Evolutionary conservation across 2,113 vertebrate species (phyloP), one percentile per base, ranked within the genome.

Genomic region (Sander vitreus): DNA sequence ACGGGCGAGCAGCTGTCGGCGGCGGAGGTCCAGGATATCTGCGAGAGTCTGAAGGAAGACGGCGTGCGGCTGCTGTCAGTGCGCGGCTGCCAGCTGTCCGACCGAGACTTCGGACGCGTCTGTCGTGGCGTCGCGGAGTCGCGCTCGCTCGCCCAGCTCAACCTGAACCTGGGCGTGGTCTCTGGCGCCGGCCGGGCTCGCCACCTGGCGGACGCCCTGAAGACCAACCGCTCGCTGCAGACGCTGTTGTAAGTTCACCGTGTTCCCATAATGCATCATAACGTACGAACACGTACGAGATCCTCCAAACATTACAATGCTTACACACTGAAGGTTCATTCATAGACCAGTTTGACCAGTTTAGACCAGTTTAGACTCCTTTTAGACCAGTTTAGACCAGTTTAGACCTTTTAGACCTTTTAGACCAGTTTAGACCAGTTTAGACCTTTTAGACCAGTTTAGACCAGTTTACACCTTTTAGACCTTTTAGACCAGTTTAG

Each of bases 121-220:
- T 98, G 98, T 89, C 95, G 96, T 19, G 95, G 97, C 5, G 97
- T 96, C 5, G 96, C 97, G 0, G 97, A 97, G 87, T 97, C 96
- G 0, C 94, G 88, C 75, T 96, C 96, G 6, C 94, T 99, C 70
- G 97, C 97, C 0, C 98, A 99, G 92, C 96, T 99, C 73, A 99
- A 99, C 93, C 97, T 99, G 58, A 99, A 98, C 92, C 95, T 99
- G 85, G 98, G 97, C 19, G 97, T 98, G 68, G 97, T 98, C 78
- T 97, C 96, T 83, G 96, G 95, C 86, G 93, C 96, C 85, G 89
- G 85, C 78, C 95, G 98, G 73, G 96, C 97, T 19, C 95, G 97
- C 80, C 96, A 97, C 91, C 94, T 99, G 90, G 97, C 97, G 0
- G 97, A 98, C 50, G 97, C 97, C 80, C 96, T 99, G 76, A 94